phyloP scores from a whole-genome alignment of 2,113 vertebrate species.

The Menidia beryllina region DNA sequence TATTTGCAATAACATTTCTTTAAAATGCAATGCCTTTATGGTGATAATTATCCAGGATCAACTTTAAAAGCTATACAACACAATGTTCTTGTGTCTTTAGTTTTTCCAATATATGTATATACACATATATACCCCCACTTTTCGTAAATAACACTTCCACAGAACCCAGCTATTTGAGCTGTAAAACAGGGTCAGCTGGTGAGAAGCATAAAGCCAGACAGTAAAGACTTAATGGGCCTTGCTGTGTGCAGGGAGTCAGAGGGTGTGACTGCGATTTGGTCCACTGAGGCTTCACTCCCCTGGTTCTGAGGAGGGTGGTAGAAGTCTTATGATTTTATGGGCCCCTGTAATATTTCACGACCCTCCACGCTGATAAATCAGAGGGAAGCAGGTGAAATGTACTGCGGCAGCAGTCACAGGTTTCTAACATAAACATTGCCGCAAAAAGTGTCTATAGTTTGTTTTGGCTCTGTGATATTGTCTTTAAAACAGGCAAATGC shows the following conservation, averaged over 20 bases:
- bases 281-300: conserved; percentile 58
- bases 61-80: too few species aligned
- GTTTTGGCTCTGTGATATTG: conserved; percentile 55
- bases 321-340: conserved; percentile 65
- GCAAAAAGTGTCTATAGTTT: conserved; percentile 25
- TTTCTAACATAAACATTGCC: conserved; percentile 34
- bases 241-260: conserved; percentile 52
- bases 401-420: conserved; percentile 24
- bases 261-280: conserved; percentile 61
- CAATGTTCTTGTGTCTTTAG: not conserved
- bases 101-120: conserved; percentile 24
- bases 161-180: conserved; percentile 45
- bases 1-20: not conserved
- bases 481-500: conserved; percentile 57
- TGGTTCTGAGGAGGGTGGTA: conserved; percentile 35
- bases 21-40: too few species aligned
- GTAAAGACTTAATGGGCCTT: conserved; percentile 78
- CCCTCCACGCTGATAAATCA: conserved; percentile 64
- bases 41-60: not conserved
- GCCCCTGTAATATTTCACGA: conserved; percentile 78
- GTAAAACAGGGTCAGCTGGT: conserved; percentile 38
- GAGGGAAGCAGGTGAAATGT: conserved; percentile 38
- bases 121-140: conserved; percentile 17
- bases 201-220: conserved; percentile 44
- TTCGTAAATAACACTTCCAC: conserved; percentile 54